Percentiles rank a stretch among this genome's conserved stretches.
These are phyloP conservation scores for Micrasema minimum DNA, from an alignment of 1,140 invertebrate species.

Conservation along the genomic window DNA sequence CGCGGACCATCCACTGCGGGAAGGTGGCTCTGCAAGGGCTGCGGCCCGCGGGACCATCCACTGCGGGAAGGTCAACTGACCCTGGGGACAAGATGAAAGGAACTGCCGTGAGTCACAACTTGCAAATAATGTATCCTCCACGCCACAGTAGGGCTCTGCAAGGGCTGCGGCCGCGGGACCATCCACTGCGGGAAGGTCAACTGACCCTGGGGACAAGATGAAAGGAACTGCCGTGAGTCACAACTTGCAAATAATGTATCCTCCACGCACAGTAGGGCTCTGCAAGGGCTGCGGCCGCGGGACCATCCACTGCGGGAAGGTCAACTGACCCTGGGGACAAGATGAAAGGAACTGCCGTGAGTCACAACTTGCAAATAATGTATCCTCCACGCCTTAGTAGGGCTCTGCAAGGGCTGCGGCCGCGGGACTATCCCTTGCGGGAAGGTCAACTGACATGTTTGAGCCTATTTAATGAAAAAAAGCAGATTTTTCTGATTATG, in stretches of 20 bases:
- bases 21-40: slow-evolving; percentile 81
- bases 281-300: slow-evolving; percentile 79
- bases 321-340: slow-evolving; percentile 89
- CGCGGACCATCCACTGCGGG: no score
- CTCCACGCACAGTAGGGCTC: no score
- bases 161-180: slow-evolving; percentile 75
- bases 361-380: no score
- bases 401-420: slow-evolving; percentile 79
- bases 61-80: slow-evolving; percentile 87
- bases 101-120: slow-evolving; percentile 87
- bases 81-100: slow-evolving; percentile 87
- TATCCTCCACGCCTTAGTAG: no score
- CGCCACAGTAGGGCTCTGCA: no score
- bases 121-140: no score
- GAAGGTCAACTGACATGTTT: slow-evolving; percentile 85
- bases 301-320: slow-evolving; percentile 79
- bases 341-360: slow-evolving; percentile 88
- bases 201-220: slow-evolving; percentile 90
- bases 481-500: no score
- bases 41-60: slow-evolving; percentile 79
- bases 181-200: slow-evolving; percentile 84
- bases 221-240: slow-evolving; percentile 85
- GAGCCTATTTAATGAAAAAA: no score
- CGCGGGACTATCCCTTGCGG: slow-evolving; percentile 81
- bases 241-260: no score